phyloP scores from a whole-genome alignment of 2,888 invertebrate genomes.

The Acanthosoma haemorrhoidale region DNA sequence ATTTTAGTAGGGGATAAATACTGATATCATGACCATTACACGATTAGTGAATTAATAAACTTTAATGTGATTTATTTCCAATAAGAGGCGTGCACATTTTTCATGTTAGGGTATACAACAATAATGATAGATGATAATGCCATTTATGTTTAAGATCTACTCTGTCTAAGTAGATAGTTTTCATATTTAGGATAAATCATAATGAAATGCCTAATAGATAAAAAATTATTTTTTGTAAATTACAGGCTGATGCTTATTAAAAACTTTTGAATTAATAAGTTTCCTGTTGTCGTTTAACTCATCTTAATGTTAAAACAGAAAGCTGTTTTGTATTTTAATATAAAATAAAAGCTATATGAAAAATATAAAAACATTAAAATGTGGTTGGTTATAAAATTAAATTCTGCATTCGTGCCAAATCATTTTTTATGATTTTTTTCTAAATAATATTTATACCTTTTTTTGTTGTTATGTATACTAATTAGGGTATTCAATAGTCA shows the following conservation, averaged over 20 bases:
- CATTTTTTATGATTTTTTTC: too few relatives aligned
- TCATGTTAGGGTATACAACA: neutral
- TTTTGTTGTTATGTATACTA: neutral
- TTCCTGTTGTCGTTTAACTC: too few relatives aligned
- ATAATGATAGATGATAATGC: neutral
- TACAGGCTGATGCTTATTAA: too few relatives aligned
- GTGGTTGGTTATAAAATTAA: too few relatives aligned
- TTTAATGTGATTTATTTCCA: neutral
- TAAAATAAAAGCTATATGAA: neutral
- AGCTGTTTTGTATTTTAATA: neutral
- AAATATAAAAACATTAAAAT: neutral
- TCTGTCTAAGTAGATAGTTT: neutral
- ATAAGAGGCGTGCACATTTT: neutral
- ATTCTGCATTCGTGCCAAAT: too few relatives aligned
- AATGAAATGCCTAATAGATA: too few relatives aligned
- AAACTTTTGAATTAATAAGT: too few relatives aligned
- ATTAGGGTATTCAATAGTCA: neutral
- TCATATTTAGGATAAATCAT: neutral
- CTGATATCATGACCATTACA: slow-evolving; percentile 18
- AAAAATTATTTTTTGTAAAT: too few relatives aligned
- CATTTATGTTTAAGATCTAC: neutral
- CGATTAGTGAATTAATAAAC: neutral
- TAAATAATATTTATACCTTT: neutral
- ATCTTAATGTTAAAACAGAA: too few relatives aligned
- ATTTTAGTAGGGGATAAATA: slow-evolving; percentile 6